Percentiles rank a stretch among this genome's conserved stretches.
Evolutionary conservation across 2,888 invertebrate genomes (phyloP).

Genomic region (Cordilura impudica): DNA sequence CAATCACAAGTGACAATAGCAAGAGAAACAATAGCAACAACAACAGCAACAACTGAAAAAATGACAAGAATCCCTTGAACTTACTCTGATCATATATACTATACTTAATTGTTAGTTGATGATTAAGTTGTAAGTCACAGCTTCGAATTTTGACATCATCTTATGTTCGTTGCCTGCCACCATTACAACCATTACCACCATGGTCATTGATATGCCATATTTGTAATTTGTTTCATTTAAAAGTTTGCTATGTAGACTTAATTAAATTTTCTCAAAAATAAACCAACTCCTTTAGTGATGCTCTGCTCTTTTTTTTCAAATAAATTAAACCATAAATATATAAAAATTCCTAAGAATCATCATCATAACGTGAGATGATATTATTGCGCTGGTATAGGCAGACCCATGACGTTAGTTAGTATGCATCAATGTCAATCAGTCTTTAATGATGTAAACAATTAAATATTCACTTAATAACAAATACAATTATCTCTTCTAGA

Average conservation of each 20-base stretch:
- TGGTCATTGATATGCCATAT: constrained; percentile 42
- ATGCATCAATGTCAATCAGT: constrained; percentile 55
- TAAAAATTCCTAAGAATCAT: constrained; percentile 47
- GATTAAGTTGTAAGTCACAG: constrained; percentile 60
- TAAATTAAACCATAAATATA: constrained; percentile 38
- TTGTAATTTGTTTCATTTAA: constrained; percentile 45
- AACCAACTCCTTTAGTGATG: constrained; percentile 4
- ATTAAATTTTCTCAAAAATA: constrained; percentile 49
- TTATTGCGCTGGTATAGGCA: constrained; percentile 5
- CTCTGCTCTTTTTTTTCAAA: background rate
- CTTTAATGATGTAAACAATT: constrained; percentile 56
- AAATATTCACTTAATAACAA: constrained; percentile 50
- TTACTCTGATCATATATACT: constrained; percentile 23
- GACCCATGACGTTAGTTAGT: constrained; percentile 25
- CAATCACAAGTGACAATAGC: constrained; percentile 6
- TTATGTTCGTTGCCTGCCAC: background rate
- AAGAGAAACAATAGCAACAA: constrained; percentile 7
- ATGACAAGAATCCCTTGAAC: constrained; percentile 1
- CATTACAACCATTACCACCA: background rate
- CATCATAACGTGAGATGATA: constrained; percentile 23
- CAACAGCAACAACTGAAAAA: constrained; percentile 4
- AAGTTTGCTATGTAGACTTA: constrained; percentile 45
- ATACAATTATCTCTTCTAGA: background rate
- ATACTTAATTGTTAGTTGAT: constrained; percentile 56
- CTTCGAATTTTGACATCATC: constrained; percentile 4